Evolutionary conservation across 1,140 invertebrate genomes (phyloP), one percentile per base, ranked within the genome.

Genomic region (Sycophaga agraensis): DNA sequence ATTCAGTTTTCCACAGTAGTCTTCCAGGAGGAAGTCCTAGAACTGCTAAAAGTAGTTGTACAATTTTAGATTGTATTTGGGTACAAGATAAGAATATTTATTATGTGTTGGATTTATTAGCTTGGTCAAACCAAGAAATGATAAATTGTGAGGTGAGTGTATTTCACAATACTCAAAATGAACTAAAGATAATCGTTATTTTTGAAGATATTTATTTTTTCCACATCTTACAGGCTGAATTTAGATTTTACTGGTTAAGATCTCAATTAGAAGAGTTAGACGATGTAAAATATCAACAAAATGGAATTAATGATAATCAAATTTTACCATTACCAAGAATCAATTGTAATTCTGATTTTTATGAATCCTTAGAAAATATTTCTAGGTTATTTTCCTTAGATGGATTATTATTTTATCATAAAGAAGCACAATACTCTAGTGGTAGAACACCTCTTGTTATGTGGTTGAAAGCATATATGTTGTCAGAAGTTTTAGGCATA

Each of bases 391-490:
- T 39, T 76, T 82, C 2, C 53, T 24, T 63, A 21, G 64, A 66
- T 49, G 64, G 64, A 34, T 72, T 93, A 14, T 72, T 94, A 21
- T 94, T 94, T 78, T 94, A 91, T 73, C 91, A 95, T 73, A 88
- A 88, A 68, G 82, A 86, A 64, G 85, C 86, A 0, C 86, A 88
- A 65, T 98, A 98, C 68, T 85, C 84, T 8, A 84, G 86, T 65
- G 92, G 91, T 11, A 74, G 81, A 34, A 93, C 93, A 0, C 94
- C 95, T 0, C 77, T 97, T 12, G 91, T 96, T 0, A 88, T 89
- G 2, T 97, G 94, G 94, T 78, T 96, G 1, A 94, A 91, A 73
- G 84, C 89, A 1, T 95, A 85, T 72, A 96, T 96, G 93, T 69
- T 96, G 9, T 84, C 87, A 2, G 92, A 96, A 82, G 82, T 93